Conservation (phyloP, 2,888 invertebrate genomes). For the Sussaba pulchella region DNA sequence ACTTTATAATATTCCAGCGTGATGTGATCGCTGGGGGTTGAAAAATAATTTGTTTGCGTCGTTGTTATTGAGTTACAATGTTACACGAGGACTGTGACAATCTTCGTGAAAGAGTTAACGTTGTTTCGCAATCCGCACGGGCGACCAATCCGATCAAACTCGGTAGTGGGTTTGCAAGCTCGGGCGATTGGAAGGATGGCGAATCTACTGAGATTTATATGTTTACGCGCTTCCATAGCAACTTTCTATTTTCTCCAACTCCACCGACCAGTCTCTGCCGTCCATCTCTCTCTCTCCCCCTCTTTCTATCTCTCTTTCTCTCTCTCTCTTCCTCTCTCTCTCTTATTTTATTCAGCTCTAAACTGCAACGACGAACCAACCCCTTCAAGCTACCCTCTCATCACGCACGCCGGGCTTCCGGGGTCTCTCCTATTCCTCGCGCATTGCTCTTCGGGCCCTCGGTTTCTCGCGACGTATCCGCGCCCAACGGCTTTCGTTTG, state of each 20-base stretch:
- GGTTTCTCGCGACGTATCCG: conserved; percentile 63
- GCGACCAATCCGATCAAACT: conserved; percentile 16
- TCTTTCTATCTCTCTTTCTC: conserved; percentile 25
- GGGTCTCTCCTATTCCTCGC: conserved; percentile 44
- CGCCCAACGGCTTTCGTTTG: conserved; percentile 76
- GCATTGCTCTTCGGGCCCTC: conserved; percentile 56
- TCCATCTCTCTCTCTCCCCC: conserved; percentile 62
- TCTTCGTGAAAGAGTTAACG: neutral
- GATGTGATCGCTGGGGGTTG: no score
- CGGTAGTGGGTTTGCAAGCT: conserved; percentile 36
- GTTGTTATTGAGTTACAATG: no score
- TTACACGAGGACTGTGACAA: no score
- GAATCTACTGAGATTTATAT: conserved; percentile 80
- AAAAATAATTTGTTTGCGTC: no score
- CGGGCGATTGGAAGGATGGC: conserved; percentile 46
- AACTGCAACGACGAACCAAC: conserved; percentile 33
- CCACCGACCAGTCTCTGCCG: conserved; percentile 29
- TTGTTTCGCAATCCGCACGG: neutral
- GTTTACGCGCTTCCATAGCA: conserved; percentile 82
- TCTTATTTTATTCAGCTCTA: conserved; percentile 45
- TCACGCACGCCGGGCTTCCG: conserved; percentile 23
- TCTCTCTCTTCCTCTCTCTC: conserved; percentile 23
- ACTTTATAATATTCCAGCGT: no score
- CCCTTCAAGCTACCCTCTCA: conserved; percentile 55
- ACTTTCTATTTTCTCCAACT: conserved; percentile 81